phyloP scores from a whole-genome alignment of 1,140 invertebrate genomes.

The Orussus abietinus region DNA sequence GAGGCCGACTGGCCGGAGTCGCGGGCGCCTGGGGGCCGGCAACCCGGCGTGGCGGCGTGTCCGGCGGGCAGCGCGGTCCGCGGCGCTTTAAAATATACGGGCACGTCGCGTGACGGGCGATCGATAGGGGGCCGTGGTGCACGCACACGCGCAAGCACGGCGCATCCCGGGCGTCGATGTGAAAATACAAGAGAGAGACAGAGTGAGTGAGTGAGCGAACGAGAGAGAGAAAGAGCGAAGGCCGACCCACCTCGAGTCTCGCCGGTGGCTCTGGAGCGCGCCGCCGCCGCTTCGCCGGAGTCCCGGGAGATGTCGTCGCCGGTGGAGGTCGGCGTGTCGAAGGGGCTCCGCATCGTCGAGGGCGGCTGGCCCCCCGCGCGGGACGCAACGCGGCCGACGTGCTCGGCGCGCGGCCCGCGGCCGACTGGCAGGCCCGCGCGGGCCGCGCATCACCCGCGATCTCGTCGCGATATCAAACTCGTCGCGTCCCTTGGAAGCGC shows the following conservation, averaged over 20 bases:
- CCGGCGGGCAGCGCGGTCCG: conserved; percentile 37
- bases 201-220: conserved; percentile 6
- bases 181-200: conserved; percentile 14
- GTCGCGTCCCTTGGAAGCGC: conserved; percentile 9
- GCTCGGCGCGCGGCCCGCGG: conserved; percentile 28
- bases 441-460: conserved; percentile 18
- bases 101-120: conserved; percentile 17
- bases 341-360: not conserved
- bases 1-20: too few species aligned
- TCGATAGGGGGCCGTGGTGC: too few species aligned
- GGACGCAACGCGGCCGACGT: conserved; percentile 13
- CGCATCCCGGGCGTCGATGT: conserved; percentile 6
- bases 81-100: conserved; percentile 15
- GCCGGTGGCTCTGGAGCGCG: too few species aligned
- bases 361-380: not conserved
- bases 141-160: not conserved
- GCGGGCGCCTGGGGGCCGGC: conserved; percentile 22
- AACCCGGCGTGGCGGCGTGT: conserved; percentile 34
- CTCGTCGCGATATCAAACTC: conserved; percentile 19
- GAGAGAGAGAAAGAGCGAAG: conserved; percentile 10
- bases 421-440: conserved; percentile 30
- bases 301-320: too few species aligned
- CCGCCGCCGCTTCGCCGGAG: too few species aligned
- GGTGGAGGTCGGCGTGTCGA: too few species aligned
- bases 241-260: too few species aligned